Conservation (phyloP, 2,113 vertebrate genomes). For the Nyctereutes procyonoides region DNA sequence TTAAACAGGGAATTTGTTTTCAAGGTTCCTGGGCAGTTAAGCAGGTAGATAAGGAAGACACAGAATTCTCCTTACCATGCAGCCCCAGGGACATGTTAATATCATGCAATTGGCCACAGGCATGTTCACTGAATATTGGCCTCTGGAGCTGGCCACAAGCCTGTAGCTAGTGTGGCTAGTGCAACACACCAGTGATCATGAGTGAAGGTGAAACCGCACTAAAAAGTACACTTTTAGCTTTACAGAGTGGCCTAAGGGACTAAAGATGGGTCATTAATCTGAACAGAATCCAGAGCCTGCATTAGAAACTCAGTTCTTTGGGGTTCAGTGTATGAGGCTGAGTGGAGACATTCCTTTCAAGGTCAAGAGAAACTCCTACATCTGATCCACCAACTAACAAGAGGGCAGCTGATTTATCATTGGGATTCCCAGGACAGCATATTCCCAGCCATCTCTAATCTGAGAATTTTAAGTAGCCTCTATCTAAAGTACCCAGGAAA, state of each 20-base stretch:
- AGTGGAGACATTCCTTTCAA: background rate
- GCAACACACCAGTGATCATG: background rate
- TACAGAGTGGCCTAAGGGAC: background rate
- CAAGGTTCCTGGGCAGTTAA: slow-evolving; percentile 15
- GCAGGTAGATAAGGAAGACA: background rate
- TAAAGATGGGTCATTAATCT: slow-evolving; percentile 22
- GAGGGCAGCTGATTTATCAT: background rate
- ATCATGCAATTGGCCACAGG: background rate
- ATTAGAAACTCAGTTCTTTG: background rate
- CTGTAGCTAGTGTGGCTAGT: background rate
- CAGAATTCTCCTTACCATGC: background rate
- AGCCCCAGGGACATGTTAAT: background rate
- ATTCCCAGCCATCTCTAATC: background rate
- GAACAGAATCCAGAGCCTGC: background rate
- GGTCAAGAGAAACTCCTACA: background rate
- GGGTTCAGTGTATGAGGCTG: background rate
- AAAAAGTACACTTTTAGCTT: background rate
- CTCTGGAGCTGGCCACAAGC: background rate
- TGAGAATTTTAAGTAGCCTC: background rate
- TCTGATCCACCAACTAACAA: background rate
- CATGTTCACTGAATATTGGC: background rate
- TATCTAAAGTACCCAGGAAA: background rate
- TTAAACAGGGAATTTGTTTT: background rate
- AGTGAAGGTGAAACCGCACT: slow-evolving; percentile 53
- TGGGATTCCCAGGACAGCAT: background rate